Base-by-base conservation (phyloP, 2,888 invertebrate species). In the Sarcophaga rosellei region DNA sequence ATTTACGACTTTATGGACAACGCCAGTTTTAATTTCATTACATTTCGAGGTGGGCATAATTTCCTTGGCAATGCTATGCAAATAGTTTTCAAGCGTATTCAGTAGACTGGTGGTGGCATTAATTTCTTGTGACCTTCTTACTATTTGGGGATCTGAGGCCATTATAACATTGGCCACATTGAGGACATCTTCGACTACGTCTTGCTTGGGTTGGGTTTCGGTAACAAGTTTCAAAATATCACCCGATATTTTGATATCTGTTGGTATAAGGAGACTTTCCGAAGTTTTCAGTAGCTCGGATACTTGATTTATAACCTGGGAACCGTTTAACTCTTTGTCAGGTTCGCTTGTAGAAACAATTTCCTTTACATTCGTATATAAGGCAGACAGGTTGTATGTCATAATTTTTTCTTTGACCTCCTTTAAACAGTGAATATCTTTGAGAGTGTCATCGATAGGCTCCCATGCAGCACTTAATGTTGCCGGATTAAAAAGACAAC, bases 171-270 rank as follows among this genome's bases (percentile, higher is more conserved):
- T 65, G 12, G 74, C 74, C 15, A 70, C 45, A 65, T 77, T 77
- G 8, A 84, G 65, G 0, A 84, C 59, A n/a, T 53, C 21, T 4
- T 35, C 17, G 11, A 84, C 1, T 12, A 86, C 5, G 1, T 74
- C 62, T 3, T 68, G 47, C 44, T 45, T 66, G 35, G 4, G 59
- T 6, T 74, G 25, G 4, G 69, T 20, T 23, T 59, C 8, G 2
- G 80, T 77, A 35, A 84, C 45, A 6, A 77, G 59, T 65, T 77
- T 59, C 5, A 86, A 15, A 15, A 86, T 86, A 10, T 84, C 75
- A 35, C 65, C 74, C 5, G 86, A 61, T 23, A 84, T 63, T 74
- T 77, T 80, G 3, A 86, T 77, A 75, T 86, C 86, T 1, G 83
- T 77, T 65, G 86, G 73, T 23, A 81, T n/a, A 10, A 83, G 86